Evolutionary conservation across 92 coral and sea anemone species (phyloP).

Genomic region (Zoanthus solanderi): DNA sequence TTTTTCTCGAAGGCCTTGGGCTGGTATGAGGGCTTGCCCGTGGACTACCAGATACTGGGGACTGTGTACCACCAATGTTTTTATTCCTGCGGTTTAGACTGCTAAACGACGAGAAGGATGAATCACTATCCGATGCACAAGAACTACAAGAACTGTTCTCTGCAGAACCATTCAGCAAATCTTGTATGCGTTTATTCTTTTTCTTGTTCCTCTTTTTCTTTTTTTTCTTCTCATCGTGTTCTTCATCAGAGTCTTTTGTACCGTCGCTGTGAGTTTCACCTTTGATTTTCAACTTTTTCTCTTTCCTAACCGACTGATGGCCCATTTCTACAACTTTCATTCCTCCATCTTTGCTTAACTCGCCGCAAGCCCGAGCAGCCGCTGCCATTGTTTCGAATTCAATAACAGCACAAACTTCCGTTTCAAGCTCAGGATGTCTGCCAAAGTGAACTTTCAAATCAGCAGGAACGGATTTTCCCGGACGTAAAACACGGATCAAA

Average conservation of each 20-base stretch:
- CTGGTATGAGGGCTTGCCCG: conserved; percentile 69
- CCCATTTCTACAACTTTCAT: conserved; percentile 94
- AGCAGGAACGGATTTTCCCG: conserved; percentile 89
- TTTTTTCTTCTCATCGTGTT: conserved; percentile 80
- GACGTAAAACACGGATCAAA: conserved; percentile 91
- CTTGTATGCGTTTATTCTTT: conserved; percentile 81
- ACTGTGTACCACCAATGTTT: conserved; percentile 64
- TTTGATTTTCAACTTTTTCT: conserved; percentile 76
- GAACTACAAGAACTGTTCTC: conserved; percentile 89
- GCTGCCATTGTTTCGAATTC: conserved; percentile 99
- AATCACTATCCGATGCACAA: conserved; percentile 97
- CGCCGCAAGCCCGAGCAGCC: conserved; percentile 97
- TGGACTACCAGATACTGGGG: conserved; percentile 69
- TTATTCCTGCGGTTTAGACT: conserved; percentile 86
- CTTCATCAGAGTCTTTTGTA: conserved; percentile 89
- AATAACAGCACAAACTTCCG: conserved; percentile 87
- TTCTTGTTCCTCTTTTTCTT: conserved; percentile 83
- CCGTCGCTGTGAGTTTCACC: conserved; percentile 79
- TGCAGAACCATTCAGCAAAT: conserved; percentile 76
- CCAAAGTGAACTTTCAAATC: conserved; percentile 81
- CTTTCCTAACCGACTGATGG: conserved; percentile 77
- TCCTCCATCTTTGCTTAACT: conserved; percentile 85
- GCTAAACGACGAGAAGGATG: conserved; percentile 86
- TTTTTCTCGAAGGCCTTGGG: conserved; percentile 50
- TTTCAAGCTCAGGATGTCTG: conserved; percentile 82